Conservation (phyloP, 1,140 invertebrate genomes). For the Leptinotarsa undecemlineata region DNA sequence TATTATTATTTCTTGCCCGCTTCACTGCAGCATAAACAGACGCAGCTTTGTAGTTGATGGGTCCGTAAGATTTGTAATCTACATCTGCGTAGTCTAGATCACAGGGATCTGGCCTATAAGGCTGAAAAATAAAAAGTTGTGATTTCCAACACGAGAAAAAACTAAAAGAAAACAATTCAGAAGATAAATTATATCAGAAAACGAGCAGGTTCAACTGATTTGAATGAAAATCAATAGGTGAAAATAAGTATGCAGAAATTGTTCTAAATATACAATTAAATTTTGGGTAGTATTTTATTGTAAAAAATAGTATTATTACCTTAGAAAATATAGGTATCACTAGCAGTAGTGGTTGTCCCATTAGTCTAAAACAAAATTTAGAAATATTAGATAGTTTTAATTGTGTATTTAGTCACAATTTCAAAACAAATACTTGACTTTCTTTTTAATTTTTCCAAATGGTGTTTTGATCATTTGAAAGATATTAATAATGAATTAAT, state of each 20-base stretch:
- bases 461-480: no score
- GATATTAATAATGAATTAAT: no score
- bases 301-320: conserved; percentile 34
- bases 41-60: conserved; percentile 87
- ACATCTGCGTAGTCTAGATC: conserved; percentile 88
- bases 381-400: conserved; percentile 35
- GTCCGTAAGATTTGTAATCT: conserved; percentile 84
- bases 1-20: conserved; percentile 60
- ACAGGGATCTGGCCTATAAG: conserved; percentile 72
- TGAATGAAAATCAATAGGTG: no score
- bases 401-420: conserved; percentile 36
- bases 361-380: conserved; percentile 56
- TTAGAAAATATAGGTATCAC: conserved; percentile 72
- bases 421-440: not conserved
- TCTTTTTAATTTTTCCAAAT: no score
- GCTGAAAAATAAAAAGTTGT: conserved; percentile 57
- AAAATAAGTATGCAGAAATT: not conserved
- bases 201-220: no score
- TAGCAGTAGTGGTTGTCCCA: conserved; percentile 57
- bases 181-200: no score
- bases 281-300: conserved; percentile 13
- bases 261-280: conserved; percentile 47
- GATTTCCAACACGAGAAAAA: not conserved
- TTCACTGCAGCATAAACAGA: conserved; percentile 74
- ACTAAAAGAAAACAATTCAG: no score